Evolutionary conservation across 2,113 vertebrate species (phyloP), one percentile per base, ranked within the genome.

Genomic region (Myrmophylax atrothorax): DNA sequence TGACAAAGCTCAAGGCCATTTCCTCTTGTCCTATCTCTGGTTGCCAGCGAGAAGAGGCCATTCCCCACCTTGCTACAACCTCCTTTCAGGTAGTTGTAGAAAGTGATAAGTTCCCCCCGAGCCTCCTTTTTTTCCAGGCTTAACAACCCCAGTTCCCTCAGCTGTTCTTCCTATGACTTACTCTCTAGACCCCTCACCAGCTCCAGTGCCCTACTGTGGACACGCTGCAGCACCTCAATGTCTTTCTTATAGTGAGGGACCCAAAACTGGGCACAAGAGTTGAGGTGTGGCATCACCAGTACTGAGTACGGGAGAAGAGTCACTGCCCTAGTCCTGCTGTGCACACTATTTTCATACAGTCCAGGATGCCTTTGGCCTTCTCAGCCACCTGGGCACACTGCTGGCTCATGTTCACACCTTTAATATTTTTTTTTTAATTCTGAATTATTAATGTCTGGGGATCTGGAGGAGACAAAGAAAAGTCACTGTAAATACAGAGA

Each of bases 11-110:
- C 44, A 20, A 89, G 33, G 33, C 4, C 10, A 24, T 33, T 33
- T 73, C 26, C 12, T 73, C 12, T 81, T 19, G 14, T 44, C 5
- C 14, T 50, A 26, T 37, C n/a, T 6, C 31, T 81, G 33, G 12
- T 20, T 37, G 8, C 22, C 26, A 50, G 44, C 0, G 2, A 33
- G 22, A 33, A 33, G 37, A 44, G 14, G 24, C 28, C 0, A 0
- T 25, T 7, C 6, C 26, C 3, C 23, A 9, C 42, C 26, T 28
- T 14, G 15, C 26, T 28, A 13, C 35, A 33, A 12, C 28, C 59
- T 44, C 35, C 11, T 81, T 58, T 37, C 26, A 33, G 28, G 37
- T 15, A 44, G 23, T 16, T 59, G 18, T 17, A 59, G 44, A 53
- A 33, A 73, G 44, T 0, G 0, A 16, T 13, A 23, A 28, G 9